phyloP scores from a whole-genome alignment of 1,140 invertebrate species.

The Sarcophaga bullata region DNA sequence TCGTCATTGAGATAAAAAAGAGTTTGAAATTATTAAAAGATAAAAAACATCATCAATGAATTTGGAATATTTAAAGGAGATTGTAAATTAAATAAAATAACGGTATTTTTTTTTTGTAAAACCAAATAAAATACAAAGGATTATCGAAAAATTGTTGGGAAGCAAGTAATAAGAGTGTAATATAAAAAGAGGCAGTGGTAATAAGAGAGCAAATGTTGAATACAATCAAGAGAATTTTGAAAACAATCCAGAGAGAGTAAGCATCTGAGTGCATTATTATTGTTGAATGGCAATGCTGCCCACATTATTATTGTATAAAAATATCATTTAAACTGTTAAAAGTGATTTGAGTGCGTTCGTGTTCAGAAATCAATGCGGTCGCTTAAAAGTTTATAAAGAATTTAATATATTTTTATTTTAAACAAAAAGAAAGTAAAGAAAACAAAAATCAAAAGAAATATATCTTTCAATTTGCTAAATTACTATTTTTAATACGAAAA shows the following conservation, averaged over 20 bases:
- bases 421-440: conserved; percentile 20
- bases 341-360: conserved; percentile 20
- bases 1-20: background rate
- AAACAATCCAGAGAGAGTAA: background rate
- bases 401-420: background rate
- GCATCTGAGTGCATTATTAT: background rate
- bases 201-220: background rate
- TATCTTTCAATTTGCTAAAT: background rate
- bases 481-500: background rate
- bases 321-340: conserved; percentile 3
- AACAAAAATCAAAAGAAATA: background rate
- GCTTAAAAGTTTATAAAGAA: background rate
- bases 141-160: background rate
- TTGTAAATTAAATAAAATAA: background rate
- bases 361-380: conserved; percentile 14
- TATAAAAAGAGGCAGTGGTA: background rate
- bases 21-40: background rate
- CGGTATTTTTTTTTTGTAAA: no score
- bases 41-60: background rate
- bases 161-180: background rate
- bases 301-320: background rate
- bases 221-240: background rate
- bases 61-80: background rate
- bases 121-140: background rate
- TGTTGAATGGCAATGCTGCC: conserved; percentile 3